Conservation (phyloP, 2,888 invertebrate species). For the Himalopsyche kuldschensis region DNA sequence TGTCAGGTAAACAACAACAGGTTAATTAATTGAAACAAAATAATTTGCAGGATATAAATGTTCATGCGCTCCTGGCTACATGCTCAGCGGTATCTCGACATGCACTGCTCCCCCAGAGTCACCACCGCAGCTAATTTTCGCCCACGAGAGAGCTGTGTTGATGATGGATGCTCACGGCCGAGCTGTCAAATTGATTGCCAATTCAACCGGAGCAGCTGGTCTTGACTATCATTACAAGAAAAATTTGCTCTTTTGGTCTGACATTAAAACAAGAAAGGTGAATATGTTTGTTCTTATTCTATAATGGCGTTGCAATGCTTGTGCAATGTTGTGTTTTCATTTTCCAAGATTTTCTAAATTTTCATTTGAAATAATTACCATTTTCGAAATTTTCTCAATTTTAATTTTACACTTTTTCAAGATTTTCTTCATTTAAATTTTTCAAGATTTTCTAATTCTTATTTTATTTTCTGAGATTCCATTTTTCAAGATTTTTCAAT, state of each 20-base stretch:
- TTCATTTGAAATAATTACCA: too few species aligned
- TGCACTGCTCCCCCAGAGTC: conserved; percentile 66
- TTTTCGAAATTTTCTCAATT: too few species aligned
- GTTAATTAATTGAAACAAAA: background rate
- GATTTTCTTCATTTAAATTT: too few species aligned
- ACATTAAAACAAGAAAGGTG: conserved; percentile 83
- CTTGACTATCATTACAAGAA: conserved; percentile 80
- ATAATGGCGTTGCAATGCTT: too few species aligned
- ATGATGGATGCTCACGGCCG: conserved; percentile 70
- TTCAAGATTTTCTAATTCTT: too few species aligned
- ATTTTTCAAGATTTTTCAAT: too few species aligned
- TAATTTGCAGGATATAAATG: conserved; percentile 71
- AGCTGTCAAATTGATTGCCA: conserved; percentile 67
- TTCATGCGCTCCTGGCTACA: conserved; percentile 79
- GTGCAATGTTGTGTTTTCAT: too few species aligned
- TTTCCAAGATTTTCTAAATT: too few species aligned
- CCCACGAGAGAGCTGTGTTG: conserved; percentile 72
- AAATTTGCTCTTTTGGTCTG: conserved; percentile 86
- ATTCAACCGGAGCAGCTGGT: conserved; percentile 83
- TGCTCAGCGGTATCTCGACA: conserved; percentile 62
- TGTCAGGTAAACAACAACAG: background rate
- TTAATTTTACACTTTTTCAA: too few species aligned
- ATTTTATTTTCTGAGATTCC: too few species aligned
- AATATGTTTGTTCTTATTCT: background rate
- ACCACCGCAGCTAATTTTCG: conserved; percentile 66